Percentiles rank a stretch among this genome's conserved stretches.
These are phyloP conservation scores for Urophycis tenuis DNA, from an alignment of 2,797 vertebrate species.

Conservation along the genomic window DNA sequence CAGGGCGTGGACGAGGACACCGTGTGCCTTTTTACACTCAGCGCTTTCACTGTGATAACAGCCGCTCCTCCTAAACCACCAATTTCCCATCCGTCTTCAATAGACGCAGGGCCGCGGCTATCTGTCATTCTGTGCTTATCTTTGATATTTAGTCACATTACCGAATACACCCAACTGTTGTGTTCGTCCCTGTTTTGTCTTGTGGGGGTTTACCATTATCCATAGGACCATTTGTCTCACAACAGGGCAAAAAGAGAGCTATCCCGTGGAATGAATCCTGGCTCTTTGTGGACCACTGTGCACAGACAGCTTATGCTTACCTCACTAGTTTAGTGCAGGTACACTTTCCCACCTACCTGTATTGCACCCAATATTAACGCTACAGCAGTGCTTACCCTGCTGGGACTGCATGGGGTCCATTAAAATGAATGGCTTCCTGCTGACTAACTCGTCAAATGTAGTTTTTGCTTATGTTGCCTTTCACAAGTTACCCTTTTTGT, in stretches of 20 bases:
- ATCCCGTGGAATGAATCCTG: background rate
- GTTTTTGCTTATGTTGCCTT: background rate
- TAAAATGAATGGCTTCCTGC: background rate
- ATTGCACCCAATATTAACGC: background rate
- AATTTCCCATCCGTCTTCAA: background rate
- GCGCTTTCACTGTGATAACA: background rate
- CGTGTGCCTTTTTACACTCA: background rate
- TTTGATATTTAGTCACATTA: background rate
- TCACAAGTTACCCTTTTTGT: background rate
- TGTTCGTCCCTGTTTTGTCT: background rate
- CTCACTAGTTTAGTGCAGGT: too few species aligned
- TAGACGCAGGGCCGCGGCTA: background rate
- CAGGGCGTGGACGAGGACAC: background rate
- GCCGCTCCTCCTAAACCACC: background rate
- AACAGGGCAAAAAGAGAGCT: too few species aligned
- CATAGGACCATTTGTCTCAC: background rate
- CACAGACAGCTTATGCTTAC: background rate
- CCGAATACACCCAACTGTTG: background rate
- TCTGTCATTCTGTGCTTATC: background rate
- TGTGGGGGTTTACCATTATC: background rate
- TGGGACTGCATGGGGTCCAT: background rate
- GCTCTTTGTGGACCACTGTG: background rate
- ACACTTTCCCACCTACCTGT: background rate
- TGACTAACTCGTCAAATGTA: background rate
- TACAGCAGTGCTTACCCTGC: background rate